A percentile compares a stretch with the other conserved stretches of the same genome.
Conservation (phyloP, 2,797 vertebrate genomes). For the Nyctalus aviator region DNA sequence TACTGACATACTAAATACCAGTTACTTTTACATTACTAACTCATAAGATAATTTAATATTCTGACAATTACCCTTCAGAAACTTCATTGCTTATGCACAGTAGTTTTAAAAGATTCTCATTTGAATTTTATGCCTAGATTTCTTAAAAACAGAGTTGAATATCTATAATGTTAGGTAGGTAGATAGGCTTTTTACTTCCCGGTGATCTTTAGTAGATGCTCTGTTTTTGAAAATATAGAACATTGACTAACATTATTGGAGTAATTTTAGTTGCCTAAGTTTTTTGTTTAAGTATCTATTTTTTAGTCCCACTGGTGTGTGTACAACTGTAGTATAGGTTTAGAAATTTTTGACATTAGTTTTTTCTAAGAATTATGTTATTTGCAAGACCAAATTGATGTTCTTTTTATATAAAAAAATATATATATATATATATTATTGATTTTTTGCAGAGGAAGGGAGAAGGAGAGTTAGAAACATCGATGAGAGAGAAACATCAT, state of each 20-base stretch:
- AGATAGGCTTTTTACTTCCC: not conserved
- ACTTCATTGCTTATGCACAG: not conserved
- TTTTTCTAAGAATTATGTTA: conserved; percentile 4
- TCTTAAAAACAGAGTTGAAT: not conserved
- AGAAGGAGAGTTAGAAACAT: too few relatives aligned
- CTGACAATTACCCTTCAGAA: not conserved
- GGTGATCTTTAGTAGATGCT: not conserved
- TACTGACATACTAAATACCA: not conserved
- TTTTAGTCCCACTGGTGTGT: not conserved
- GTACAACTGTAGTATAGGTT: not conserved
- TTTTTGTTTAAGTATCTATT: not conserved
- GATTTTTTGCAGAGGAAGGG: too few relatives aligned
- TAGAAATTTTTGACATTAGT: not conserved
- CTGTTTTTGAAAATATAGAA: conserved; percentile 42
- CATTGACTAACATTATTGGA: not conserved
- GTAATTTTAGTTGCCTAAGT: not conserved
- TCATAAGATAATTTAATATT: not conserved
- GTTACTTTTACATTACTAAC: conserved; percentile 13
- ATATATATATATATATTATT: too few relatives aligned
- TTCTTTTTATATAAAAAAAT: not conserved
- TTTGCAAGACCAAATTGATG: not conserved
- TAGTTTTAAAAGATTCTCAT: not conserved
- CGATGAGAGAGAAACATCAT: too few relatives aligned
- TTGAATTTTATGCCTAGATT: not conserved
- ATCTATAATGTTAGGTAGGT: not conserved